Evolutionary conservation across 2,113 vertebrate genomes (phyloP).

Genomic region (Apus apus): DNA sequence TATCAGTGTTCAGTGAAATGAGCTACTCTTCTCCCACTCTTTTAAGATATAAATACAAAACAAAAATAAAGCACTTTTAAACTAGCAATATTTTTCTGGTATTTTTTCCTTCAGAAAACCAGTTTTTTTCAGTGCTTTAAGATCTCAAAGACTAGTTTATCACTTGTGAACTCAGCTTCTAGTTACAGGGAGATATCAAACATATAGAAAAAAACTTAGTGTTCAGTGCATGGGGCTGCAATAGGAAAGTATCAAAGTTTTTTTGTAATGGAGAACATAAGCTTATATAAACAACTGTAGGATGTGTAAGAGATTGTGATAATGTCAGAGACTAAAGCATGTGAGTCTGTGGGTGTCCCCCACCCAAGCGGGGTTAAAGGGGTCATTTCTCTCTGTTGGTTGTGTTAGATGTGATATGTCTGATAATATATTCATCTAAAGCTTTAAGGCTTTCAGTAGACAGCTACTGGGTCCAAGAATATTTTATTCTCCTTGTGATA

Average conservation of each 20-base stretch:
- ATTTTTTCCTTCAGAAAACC: not conserved
- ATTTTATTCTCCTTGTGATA: not conserved
- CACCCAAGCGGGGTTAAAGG: not conserved
- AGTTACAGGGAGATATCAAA: not conserved
- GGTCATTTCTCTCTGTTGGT: not conserved
- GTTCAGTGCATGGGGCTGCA: not conserved
- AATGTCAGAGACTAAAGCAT: not conserved
- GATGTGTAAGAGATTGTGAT: not conserved
- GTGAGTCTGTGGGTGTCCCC: not conserved
- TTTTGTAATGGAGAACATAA: not conserved
- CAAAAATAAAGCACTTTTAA: not conserved
- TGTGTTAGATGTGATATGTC: not conserved
- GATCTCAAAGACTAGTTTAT: not conserved
- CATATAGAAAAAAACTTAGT: not conserved
- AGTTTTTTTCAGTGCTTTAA: not conserved
- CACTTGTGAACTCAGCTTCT: not conserved
- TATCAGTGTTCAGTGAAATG: not conserved
- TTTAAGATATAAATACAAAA: not conserved
- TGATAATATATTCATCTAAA: not conserved
- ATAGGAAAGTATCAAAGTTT: not conserved
- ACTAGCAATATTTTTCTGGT: not conserved
- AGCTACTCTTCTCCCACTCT: not conserved
- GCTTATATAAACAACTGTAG: constrained; percentile 23
- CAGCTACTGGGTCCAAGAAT: not conserved
- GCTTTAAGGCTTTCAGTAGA: not conserved